phyloP scores from a whole-genome alignment of 2,113 vertebrate genomes.

The Colaptes auratus region DNA sequence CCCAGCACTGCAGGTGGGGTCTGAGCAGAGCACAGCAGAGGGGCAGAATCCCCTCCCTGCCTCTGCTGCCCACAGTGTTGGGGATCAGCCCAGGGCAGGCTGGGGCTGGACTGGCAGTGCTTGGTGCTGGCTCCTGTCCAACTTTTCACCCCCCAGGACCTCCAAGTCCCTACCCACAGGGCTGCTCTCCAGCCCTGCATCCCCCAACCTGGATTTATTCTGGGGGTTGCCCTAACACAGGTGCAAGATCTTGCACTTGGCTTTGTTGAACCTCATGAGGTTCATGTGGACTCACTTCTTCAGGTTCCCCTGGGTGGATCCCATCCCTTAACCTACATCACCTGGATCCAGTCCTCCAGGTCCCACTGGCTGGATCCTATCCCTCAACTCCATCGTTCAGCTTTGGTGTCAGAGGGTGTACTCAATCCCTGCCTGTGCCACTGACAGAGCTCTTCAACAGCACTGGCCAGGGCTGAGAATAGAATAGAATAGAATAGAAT shows the following conservation, averaged over 20 bases:
- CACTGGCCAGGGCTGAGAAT: not conserved
- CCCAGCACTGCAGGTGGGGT: no score
- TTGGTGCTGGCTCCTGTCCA: no score
- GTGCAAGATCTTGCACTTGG: not conserved
- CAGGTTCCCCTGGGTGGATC: not conserved
- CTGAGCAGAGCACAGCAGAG: no score
- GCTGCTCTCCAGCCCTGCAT: no score
- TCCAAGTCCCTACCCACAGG: no score
- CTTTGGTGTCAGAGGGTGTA: not conserved
- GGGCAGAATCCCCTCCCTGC: no score
- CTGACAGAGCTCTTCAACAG: not conserved
- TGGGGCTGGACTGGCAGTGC: no score
- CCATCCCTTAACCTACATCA: not conserved
- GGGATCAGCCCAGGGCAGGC: no score
- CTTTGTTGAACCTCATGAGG: not conserved
- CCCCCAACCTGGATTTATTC: no score
- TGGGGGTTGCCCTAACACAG: not conserved
- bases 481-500: no score
- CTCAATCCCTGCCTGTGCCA: fast-evolving
- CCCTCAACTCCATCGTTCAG: not conserved
- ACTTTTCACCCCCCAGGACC: no score
- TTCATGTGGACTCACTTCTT: not conserved
- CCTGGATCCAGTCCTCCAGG: not conserved
- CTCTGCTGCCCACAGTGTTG: no score
- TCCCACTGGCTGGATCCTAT: not conserved